These are phyloP conservation scores for Pseudomyrmex dendroicus DNA, from an alignment of 1,140 invertebrate genomes.

Conservation along the genomic window DNA sequence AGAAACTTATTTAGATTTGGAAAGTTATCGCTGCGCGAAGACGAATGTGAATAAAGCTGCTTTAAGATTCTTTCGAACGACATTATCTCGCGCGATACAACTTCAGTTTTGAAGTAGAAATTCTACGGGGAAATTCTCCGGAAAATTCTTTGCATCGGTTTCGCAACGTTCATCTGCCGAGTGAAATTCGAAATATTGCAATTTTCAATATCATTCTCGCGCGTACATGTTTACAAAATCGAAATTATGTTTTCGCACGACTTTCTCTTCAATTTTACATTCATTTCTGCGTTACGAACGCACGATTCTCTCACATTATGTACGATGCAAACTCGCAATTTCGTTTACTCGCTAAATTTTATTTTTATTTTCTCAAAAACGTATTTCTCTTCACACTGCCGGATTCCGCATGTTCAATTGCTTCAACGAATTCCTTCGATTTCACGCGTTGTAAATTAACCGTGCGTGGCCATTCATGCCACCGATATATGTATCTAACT, in stretches of 20 bases:
- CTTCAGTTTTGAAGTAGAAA: no score
- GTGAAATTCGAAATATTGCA: no score
- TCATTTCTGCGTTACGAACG: not conserved
- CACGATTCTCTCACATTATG: no score
- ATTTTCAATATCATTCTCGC: not conserved
- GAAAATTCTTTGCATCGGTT: not conserved
- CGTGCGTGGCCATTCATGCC: constrained; percentile 17
- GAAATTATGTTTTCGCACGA: not conserved
- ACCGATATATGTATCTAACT: not conserved
- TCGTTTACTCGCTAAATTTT: not conserved
- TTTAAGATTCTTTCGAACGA: not conserved
- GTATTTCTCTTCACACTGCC: not conserved
- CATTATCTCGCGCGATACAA: not conserved
- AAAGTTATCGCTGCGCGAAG: not conserved
- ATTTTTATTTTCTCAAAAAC: constrained; percentile 8
- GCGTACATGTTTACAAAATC: no score
- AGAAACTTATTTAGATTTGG: constrained; percentile 13
- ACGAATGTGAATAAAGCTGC: not conserved
- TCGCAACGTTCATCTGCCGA: not conserved
- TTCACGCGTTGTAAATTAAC: constrained; percentile 51
- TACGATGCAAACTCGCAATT: not conserved
- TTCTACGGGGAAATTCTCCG: not conserved
- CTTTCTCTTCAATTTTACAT: not conserved
- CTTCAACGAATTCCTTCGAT: constrained; percentile 19
- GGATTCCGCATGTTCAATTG: not conserved